Conservation (phyloP, 2,888 invertebrate genomes). For the Amphipyra berbera region DNA sequence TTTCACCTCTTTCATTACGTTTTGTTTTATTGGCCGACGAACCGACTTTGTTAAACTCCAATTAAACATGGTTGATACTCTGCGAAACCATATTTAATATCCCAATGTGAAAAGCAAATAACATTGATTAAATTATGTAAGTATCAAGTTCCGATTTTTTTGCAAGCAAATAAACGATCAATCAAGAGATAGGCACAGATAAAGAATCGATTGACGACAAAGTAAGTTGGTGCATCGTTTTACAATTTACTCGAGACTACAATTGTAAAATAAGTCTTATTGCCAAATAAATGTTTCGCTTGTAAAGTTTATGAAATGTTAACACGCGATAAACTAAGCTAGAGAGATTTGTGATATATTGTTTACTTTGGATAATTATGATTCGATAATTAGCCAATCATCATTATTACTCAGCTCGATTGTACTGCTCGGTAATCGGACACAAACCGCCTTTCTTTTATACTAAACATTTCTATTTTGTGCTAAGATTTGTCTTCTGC, state of each 20-base stretch:
- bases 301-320: not conserved
- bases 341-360: no score
- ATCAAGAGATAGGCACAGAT: constrained; percentile 28
- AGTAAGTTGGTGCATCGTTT: constrained; percentile 6
- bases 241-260: not conserved
- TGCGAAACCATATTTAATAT: constrained; percentile 17
- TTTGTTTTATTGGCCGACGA: constrained; percentile 7
- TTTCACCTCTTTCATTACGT: constrained; percentile 11
- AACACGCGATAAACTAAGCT: no score
- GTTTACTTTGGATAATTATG: no score
- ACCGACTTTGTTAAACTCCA: constrained; percentile 3
- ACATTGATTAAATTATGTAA: constrained; percentile 9
- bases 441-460: not conserved
- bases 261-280: not conserved
- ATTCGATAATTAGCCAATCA: no score
- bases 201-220: constrained; percentile 25
- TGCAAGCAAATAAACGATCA: constrained; percentile 26
- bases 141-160: constrained; percentile 10
- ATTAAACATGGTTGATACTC: constrained; percentile 6
- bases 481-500: not conserved
- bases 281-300: not conserved
- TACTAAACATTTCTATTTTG: not conserved
- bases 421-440: no score
- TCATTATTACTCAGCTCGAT: no score
- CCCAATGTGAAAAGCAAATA: constrained; percentile 3